Percentiles rank a stretch among this genome's conserved stretches.
Conservation (phyloP, 2,888 invertebrate species). For the Drosophila kokeensis region DNA sequence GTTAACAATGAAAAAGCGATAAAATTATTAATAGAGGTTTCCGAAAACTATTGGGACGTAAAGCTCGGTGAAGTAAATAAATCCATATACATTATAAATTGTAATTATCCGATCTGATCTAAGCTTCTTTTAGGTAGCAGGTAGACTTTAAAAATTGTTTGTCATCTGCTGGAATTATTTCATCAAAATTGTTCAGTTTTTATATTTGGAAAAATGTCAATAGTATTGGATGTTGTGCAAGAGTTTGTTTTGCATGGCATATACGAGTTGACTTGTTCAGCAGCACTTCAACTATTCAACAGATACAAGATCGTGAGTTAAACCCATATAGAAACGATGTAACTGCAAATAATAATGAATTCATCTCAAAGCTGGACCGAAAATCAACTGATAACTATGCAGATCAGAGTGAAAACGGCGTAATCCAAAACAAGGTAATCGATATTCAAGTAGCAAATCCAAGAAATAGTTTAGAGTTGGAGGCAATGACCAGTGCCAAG, state of each 20-base stretch:
- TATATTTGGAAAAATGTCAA: constrained; percentile 46
- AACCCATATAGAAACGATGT: too few relatives aligned
- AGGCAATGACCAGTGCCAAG: neutral
- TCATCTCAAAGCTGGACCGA: constrained; percentile 13
- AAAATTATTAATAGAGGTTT: neutral
- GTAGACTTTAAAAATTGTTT: neutral
- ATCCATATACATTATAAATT: neutral
- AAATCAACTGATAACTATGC: neutral
- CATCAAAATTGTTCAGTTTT: constrained; percentile 12
- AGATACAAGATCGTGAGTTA: constrained; percentile 51
- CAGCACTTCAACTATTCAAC: constrained; percentile 29
- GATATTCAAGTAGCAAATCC: neutral
- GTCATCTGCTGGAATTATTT: constrained; percentile 9
- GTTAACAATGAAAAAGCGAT: constrained; percentile 3
- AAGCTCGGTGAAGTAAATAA: neutral
- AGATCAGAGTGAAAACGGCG: neutral
- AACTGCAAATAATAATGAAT: neutral
- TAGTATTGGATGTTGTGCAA: constrained; percentile 58
- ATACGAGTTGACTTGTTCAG: constrained; percentile 46
- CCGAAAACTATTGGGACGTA: neutral
- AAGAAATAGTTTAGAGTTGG: neutral
- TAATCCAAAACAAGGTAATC: neutral
- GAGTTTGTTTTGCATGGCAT: constrained; percentile 49
- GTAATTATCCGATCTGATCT: neutral
- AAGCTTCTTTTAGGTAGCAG: neutral